These are phyloP conservation scores for Fistularia commersonii DNA, from an alignment of 2,797 vertebrate species.

Conservation along the genomic window DNA sequence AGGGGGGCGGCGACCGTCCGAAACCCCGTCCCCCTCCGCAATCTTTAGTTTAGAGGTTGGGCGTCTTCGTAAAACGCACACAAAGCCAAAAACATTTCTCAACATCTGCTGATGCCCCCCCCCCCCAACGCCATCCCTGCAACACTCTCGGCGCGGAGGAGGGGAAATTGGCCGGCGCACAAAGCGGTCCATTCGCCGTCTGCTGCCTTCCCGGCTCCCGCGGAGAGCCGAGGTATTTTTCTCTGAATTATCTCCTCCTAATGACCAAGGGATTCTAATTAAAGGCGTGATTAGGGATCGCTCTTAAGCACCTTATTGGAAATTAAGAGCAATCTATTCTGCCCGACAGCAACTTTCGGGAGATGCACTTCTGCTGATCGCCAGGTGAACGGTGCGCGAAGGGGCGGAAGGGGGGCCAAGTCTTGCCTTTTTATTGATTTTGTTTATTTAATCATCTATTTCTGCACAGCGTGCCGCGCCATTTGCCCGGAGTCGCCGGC, in stretches of 20 bases:
- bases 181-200: constrained; percentile 39
- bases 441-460: too few species aligned
- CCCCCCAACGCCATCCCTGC: too few species aligned
- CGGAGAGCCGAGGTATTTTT: constrained; percentile 67
- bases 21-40: too few species aligned
- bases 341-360: constrained; percentile 63
- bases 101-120: constrained; percentile 7
- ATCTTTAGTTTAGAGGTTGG: too few species aligned
- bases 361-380: constrained; percentile 70
- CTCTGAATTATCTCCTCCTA: constrained; percentile 77
- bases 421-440: too few species aligned
- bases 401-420: too few species aligned
- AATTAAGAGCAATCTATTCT: constrained; percentile 80
- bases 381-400: constrained; percentile 49
- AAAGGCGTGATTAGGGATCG: constrained; percentile 79
- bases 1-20: too few species aligned
- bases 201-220: constrained; percentile 53
- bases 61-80: constrained; percentile 7
- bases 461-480: too few species aligned
- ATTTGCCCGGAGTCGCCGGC: too few species aligned
- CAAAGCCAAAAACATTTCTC: constrained; percentile 16
- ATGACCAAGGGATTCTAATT: constrained; percentile 81
- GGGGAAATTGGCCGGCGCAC: constrained; percentile 24
- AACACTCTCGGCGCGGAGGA: constrained; percentile 15
- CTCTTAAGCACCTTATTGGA: constrained; percentile 81